Conservation (phyloP, 2,113 vertebrate genomes). For the Nothobranchius furzeri region DNA sequence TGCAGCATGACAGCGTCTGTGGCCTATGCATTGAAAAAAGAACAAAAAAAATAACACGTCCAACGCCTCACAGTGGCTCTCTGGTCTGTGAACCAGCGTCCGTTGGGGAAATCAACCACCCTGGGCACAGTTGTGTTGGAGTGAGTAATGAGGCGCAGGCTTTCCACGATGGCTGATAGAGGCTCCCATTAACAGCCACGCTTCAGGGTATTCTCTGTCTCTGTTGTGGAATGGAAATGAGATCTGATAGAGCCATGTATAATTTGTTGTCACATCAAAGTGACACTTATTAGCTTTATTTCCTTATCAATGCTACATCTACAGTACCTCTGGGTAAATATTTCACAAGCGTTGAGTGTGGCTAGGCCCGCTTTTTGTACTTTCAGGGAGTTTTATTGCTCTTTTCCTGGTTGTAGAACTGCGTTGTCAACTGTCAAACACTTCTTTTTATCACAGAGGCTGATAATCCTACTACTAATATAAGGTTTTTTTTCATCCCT, state of each 20-base stretch:
- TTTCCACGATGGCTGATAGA: conserved; percentile 72
- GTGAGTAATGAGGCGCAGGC: conserved; percentile 76
- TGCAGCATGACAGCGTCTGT: conserved; percentile 58
- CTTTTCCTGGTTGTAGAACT: conserved; percentile 43
- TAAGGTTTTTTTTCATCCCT: conserved; percentile 25
- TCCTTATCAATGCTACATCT: conserved; percentile 69
- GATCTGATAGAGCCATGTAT: conserved; percentile 76
- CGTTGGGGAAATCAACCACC: conserved; percentile 71
- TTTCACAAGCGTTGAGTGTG: conserved; percentile 35
- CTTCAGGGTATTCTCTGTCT: conserved; percentile 75
- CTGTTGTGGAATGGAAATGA: conserved; percentile 73
- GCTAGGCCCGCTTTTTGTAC: conserved; percentile 38
- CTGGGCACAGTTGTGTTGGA: conserved; percentile 72
- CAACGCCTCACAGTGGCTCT: conserved; percentile 43
- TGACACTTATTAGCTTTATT: conserved; percentile 78
- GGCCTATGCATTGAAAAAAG: conserved; percentile 36
- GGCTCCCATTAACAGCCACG: conserved; percentile 74
- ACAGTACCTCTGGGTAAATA: conserved; percentile 71
- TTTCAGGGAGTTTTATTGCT: conserved; percentile 30
- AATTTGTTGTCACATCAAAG: conserved; percentile 80
- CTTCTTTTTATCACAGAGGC: conserved; percentile 32
- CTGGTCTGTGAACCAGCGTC: conserved; percentile 67
- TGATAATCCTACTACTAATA: conserved; percentile 51
- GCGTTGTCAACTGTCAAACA: neutral
- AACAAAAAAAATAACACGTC: conserved; percentile 49